phyloP scores from a whole-genome alignment of 1,140 invertebrate genomes.

The Zaprionus ghesquierei region DNA sequence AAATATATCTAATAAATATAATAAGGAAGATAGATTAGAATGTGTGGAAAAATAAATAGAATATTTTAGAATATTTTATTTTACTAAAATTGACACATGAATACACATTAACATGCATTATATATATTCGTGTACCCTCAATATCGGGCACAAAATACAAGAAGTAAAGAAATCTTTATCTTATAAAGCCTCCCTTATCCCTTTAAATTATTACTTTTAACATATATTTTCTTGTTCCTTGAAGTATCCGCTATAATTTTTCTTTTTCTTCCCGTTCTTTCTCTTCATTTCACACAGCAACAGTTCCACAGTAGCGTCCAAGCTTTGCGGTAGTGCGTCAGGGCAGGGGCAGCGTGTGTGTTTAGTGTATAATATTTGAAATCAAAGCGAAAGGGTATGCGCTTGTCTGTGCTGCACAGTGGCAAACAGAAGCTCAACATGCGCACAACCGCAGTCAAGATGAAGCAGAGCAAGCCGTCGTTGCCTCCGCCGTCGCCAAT shows the following conservation, averaged over 20 bases:
- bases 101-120: too few relatives aligned
- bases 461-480: slow-evolving; percentile 48
- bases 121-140: too few relatives aligned
- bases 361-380: slow-evolving; percentile 82
- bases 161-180: too few relatives aligned
- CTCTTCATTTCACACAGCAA: not conserved
- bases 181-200: too few relatives aligned
- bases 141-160: too few relatives aligned
- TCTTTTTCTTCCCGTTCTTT: not conserved
- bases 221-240: not conserved
- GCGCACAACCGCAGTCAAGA: slow-evolving; percentile 78
- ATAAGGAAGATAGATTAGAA: too few relatives aligned
- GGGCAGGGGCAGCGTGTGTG: slow-evolving; percentile 14
- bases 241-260: not conserved
- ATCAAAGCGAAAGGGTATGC: slow-evolving; percentile 77
- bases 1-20: too few relatives aligned
- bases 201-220: too few relatives aligned
- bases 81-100: too few relatives aligned
- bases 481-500: not conserved
- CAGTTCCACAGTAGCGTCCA: not conserved
- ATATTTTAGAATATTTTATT: too few relatives aligned
- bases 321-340: not conserved
- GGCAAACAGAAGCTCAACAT: slow-evolving; percentile 70
- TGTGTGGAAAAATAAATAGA: too few relatives aligned
- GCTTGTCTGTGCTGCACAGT: slow-evolving; percentile 53